Conservation (phyloP, 2,888 invertebrate species). For the Scotopteryx bipunctaria region DNA sequence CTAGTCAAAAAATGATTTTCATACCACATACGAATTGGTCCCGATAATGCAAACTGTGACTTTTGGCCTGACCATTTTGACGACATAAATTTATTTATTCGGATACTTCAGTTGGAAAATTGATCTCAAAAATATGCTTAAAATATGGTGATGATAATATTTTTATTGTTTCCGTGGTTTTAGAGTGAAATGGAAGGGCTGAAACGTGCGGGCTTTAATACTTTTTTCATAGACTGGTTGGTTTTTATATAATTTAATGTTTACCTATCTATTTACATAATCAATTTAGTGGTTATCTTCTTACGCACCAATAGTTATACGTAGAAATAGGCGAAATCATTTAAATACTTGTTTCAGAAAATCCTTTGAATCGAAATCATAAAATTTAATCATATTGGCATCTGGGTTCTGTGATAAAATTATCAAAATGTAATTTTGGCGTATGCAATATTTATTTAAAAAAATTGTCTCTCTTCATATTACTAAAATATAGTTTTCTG, state of each 20-base stretch:
- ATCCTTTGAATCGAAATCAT: slow-evolving; percentile 18
- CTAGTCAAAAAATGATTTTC: slow-evolving; percentile 80
- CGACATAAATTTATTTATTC: slow-evolving; percentile 20
- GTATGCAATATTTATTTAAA: slow-evolving; percentile 38
- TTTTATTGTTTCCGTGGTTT: slow-evolving; percentile 12
- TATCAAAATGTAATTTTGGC: slow-evolving; percentile 64
- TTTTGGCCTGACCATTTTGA: slow-evolving; percentile 25
- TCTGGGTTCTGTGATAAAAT: slow-evolving; percentile 70
- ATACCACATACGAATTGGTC: slow-evolving; percentile 50
- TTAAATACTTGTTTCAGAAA: slow-evolving; percentile 1
- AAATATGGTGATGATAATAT: slow-evolving; percentile 10
- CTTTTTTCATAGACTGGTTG: slow-evolving; percentile 32
- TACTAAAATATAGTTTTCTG: slow-evolving; percentile 8
- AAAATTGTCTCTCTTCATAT: slow-evolving; percentile 16
- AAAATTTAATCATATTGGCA: slow-evolving; percentile 20
- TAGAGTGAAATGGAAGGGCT: slow-evolving; percentile 14
- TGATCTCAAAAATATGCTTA: slow-evolving; percentile 38
- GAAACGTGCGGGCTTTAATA: slow-evolving; percentile 25
- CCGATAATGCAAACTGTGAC: slow-evolving; percentile 17
- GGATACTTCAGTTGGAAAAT: slow-evolving; percentile 20
- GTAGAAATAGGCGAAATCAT: slow-evolving; percentile 5
- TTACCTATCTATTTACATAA: slow-evolving; percentile 26
- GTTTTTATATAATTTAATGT: slow-evolving; percentile 23
- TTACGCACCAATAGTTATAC: slow-evolving; percentile 37
- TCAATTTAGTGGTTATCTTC: slow-evolving; percentile 31